Conservation (phyloP, 2,888 invertebrate species). For the Drosophila mimica region DNA sequence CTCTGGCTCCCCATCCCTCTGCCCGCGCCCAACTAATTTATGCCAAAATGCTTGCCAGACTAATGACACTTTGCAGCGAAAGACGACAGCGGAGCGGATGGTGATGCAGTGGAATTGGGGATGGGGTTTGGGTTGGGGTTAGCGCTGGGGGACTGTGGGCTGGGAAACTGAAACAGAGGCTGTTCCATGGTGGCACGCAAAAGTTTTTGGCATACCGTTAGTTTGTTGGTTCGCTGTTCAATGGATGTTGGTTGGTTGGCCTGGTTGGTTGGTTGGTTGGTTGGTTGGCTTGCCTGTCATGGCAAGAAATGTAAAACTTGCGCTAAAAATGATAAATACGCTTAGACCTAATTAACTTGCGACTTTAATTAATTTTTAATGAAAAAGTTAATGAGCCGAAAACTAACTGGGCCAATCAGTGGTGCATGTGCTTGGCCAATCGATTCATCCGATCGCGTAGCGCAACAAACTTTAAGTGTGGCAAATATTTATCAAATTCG, state of each 20-base stretch:
- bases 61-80: constrained; percentile 78
- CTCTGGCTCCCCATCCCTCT: neutral
- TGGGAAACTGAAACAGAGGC: neutral
- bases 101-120: neutral
- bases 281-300: constrained; percentile 63
- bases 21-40: constrained; percentile 67
- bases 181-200: constrained; percentile 57
- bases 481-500: neutral
- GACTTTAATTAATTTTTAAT: constrained; percentile 82
- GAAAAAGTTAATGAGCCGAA: constrained; percentile 79
- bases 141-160: neutral
- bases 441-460: constrained; percentile 23
- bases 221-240: constrained; percentile 56
- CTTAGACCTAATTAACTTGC: constrained; percentile 81
- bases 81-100: constrained; percentile 41
- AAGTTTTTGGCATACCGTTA: constrained; percentile 72
- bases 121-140: neutral
- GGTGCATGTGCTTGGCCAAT: constrained; percentile 30
- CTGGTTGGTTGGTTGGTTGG: constrained; percentile 13
- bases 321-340: constrained; percentile 80
- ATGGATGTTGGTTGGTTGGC: constrained; percentile 14
- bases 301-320: constrained; percentile 77
- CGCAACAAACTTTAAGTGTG: neutral
- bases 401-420: constrained; percentile 65
- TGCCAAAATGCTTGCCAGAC: constrained; percentile 76